These are phyloP conservation scores for Eclectus roratus DNA, from an alignment of 2,113 vertebrate species.

Conservation along the genomic window DNA sequence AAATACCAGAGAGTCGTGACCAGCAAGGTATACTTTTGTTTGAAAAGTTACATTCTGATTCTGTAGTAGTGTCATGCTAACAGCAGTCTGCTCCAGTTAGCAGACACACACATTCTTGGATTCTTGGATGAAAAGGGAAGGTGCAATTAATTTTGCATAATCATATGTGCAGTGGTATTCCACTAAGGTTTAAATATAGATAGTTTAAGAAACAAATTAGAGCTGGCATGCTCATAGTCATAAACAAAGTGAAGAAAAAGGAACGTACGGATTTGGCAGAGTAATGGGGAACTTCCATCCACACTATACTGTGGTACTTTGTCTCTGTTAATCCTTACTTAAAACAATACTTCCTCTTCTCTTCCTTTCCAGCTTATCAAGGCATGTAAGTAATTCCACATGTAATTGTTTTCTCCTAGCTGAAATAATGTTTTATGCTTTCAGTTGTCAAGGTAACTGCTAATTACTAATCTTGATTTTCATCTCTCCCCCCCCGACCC, in stretches of 20 bases:
- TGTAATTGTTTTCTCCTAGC: not conserved
- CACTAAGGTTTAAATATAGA: not conserved
- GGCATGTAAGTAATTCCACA: not conserved
- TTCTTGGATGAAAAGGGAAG: not conserved
- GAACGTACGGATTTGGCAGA: not conserved
- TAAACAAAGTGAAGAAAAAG: not conserved
- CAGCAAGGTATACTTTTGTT: not conserved
- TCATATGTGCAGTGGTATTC: not conserved
- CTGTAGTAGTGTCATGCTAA: no score
- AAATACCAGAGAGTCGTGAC: not conserved
- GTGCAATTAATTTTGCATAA: not conserved
- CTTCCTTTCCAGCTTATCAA: not conserved
- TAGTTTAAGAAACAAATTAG: not conserved
- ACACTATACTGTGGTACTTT: not conserved
- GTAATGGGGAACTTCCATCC: fast-evolving
- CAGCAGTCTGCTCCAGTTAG: not conserved
- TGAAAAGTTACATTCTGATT: no score
- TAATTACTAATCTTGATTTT: not conserved
- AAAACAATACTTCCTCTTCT: not conserved
- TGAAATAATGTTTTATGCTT: not conserved
- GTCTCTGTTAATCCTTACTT: not conserved
- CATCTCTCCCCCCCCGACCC: not conserved
- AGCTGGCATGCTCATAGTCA: not conserved
- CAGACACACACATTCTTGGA: not conserved
- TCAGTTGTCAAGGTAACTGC: not conserved